phyloP scores from a whole-genome alignment of 2,113 vertebrate species.

The Cygnus buccinator region DNA sequence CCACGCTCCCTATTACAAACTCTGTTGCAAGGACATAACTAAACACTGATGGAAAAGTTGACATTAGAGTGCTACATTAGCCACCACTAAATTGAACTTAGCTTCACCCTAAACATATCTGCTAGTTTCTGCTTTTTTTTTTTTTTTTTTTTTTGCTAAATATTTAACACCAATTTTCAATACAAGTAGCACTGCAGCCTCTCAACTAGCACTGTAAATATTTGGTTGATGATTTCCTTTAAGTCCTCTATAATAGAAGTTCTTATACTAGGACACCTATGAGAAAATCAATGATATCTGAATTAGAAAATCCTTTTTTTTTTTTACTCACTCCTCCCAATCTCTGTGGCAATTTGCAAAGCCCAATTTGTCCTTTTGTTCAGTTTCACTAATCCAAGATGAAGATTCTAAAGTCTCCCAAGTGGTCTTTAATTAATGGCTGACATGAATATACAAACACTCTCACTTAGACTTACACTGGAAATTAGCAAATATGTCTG shows the following conservation, averaged over 20 bases:
- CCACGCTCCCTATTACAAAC: background rate
- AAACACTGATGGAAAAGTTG: background rate
- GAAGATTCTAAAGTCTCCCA: conserved; percentile 64
- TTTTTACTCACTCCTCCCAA: background rate
- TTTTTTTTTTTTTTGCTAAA: background rate
- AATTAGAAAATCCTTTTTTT: conserved; percentile 25
- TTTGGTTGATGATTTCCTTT: background rate
- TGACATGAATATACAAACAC: conserved; percentile 29
- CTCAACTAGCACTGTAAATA: background rate
- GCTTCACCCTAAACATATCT: background rate
- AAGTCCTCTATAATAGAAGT: background rate
- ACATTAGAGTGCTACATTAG: background rate
- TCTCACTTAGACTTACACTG: background rate
- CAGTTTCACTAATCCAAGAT: conserved; percentile 54
- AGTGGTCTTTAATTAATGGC: conserved; percentile 63
- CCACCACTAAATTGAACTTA: background rate
- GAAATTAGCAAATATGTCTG: conserved; percentile 50
- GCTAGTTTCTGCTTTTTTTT: background rate
- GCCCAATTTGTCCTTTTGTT: conserved; percentile 31
- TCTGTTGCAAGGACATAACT: background rate
- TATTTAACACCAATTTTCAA: background rate
- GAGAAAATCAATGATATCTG: conserved; percentile 18
- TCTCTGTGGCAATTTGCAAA: conserved; percentile 44
- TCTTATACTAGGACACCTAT: background rate
- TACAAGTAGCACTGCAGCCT: background rate